A percentile compares a stretch with the other conserved stretches of the same genome.
These are phyloP conservation scores for Sphaeridia pumilis DNA, from an alignment of 2,888 invertebrate species.

Conservation along the genomic window DNA sequence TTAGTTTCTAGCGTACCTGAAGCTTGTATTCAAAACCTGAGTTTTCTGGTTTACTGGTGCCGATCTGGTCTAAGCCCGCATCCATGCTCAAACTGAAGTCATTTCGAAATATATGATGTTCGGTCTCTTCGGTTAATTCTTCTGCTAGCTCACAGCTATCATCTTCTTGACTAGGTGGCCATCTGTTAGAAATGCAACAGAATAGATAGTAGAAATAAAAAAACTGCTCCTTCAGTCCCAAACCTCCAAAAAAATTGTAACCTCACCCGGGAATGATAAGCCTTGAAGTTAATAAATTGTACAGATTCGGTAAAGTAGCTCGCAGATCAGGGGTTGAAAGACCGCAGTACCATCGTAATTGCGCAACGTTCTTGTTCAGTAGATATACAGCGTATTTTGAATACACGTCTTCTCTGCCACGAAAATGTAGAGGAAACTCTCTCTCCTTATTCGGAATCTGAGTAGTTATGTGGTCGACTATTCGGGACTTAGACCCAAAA, in stretches of 20 bases:
- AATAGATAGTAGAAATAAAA: not conserved
- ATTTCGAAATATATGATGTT: conserved; percentile 22
- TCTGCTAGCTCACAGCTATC: conserved; percentile 31
- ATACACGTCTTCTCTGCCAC: conserved; percentile 60
- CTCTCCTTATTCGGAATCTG: conserved; percentile 53
- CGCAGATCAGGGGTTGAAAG: conserved; percentile 61
- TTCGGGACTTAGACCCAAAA: conserved; percentile 68
- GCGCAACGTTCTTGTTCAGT: conserved; percentile 88
- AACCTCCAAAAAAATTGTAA: not conserved
- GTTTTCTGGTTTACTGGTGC: too few relatives aligned
- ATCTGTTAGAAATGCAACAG: conserved; percentile 17
- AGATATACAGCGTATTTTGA: conserved; percentile 85
- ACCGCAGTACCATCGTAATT: conserved; percentile 66
- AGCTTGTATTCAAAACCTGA: not conserved
- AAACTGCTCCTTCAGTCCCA: not conserved
- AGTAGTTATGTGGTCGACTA: conserved; percentile 63
- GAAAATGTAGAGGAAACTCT: conserved; percentile 42
- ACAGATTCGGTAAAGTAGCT: conserved; percentile 63
- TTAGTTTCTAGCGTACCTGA: not conserved
- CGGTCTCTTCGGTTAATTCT: conserved; percentile 34
- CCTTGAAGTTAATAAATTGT: conserved; percentile 44
- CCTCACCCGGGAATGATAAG: conserved; percentile 34
- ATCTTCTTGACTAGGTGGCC: conserved; percentile 34
- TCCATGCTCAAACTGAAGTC: conserved; percentile 32
- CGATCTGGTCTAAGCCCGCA: conserved; percentile 32